Evolutionary conservation across 2,797 vertebrate species (phyloP).

Genomic region (Aplochiton taeniatus): DNA sequence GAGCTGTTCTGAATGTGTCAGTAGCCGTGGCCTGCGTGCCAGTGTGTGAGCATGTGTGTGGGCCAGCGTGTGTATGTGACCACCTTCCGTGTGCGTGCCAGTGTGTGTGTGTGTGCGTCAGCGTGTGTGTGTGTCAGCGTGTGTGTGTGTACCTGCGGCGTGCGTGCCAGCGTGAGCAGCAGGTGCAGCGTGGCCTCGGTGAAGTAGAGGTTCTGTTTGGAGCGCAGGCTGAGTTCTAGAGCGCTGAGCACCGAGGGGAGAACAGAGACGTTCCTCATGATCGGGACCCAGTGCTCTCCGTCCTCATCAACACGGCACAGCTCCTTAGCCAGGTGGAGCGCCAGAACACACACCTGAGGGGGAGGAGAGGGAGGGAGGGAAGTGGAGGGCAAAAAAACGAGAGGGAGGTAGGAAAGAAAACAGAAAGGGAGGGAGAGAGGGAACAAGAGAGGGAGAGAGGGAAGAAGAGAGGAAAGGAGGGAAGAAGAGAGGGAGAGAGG

Average conservation of each 20-base stretch:
- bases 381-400: not conserved
- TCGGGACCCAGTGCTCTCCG: conserved; percentile 89
- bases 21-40: not conserved
- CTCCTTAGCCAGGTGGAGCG: conserved; percentile 93
- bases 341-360: conserved; percentile 95
- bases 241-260: conserved; percentile 88
- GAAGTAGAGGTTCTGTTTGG: conserved; percentile 95
- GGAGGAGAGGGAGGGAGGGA: not conserved
- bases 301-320: conserved; percentile 91
- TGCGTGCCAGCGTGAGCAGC: conserved; percentile 90
- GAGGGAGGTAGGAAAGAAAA: not conserved
- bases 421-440: too few species aligned
- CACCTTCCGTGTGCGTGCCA: conserved; percentile 18
- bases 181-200: conserved; percentile 92
- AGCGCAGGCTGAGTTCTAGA: conserved; percentile 89
- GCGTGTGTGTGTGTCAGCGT: conserved; percentile 4
- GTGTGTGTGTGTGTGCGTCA: not conserved
- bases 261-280: conserved; percentile 88
- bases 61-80: not conserved
- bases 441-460: not conserved
- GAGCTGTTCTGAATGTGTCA: too few species aligned
- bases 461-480: not conserved
- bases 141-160: conserved; percentile 50
- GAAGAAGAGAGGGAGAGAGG: not conserved
- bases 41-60: not conserved